phyloP scores from a whole-genome alignment of 2,797 vertebrate species.

The Simalia tracyae region DNA sequence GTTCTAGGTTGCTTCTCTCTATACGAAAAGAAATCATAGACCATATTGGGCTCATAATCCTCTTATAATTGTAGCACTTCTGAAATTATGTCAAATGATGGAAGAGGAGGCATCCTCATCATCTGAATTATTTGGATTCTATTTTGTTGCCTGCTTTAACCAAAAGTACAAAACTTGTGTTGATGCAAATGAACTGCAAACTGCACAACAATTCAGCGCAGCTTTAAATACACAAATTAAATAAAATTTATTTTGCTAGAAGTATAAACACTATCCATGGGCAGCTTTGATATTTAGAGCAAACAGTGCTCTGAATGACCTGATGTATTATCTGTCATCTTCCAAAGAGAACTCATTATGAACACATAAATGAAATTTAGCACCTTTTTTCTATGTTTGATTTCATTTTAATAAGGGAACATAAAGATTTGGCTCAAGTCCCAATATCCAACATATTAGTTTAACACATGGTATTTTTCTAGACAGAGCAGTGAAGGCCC shows the following conservation, averaged over 20 bases:
- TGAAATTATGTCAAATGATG: not conserved
- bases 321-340: not conserved
- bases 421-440: not conserved
- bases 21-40: not conserved
- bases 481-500: not conserved
- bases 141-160: not conserved
- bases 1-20: not conserved
- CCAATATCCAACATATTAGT: not conserved
- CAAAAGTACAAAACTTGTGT: not conserved
- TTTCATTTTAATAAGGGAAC: not conserved
- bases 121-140: not conserved
- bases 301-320: not conserved
- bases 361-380: not conserved
- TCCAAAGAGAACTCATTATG: constrained; percentile 1
- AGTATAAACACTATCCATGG: not conserved
- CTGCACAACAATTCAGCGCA: not conserved
- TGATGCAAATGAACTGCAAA: not conserved
- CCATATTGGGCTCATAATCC: not conserved
- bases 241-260: not conserved
- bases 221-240: not conserved
- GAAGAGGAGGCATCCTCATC: not conserved
- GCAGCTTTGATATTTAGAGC: not conserved
- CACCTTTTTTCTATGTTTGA: not conserved
- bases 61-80: not conserved
- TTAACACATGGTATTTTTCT: not conserved